Base-by-base conservation (phyloP, 2,113 vertebrate species). In the Paedocypris sp. region DNA sequence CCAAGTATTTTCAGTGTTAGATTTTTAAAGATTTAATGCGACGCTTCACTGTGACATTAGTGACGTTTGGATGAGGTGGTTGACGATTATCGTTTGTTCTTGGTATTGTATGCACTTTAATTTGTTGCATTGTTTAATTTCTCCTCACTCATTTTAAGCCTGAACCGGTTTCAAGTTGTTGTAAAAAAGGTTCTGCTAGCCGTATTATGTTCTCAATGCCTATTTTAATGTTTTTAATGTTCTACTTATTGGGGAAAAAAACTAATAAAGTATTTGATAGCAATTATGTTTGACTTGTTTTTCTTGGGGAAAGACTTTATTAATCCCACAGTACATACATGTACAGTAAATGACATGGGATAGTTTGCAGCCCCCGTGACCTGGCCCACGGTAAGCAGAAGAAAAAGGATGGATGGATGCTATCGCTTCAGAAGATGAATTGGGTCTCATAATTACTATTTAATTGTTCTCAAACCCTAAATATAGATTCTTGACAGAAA, bases 101-200 rank as follows among this genome's bases (percentile, higher is more conserved):
- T 22, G 39, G 32, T 43, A 48, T 48, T 53, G 41, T 33, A 48
- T 48, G 62, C 60, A 63, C 66, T 68, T 63, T 62, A 6, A 51
- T 26, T 45, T 25, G 4, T 23, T 45, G 28, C 49, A 67, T 41
- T 54, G 48, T 69, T 64, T 64, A 52, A 58, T 15, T 18, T 15
- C 39, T 52, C 25, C n/a, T 56, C 52, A 56, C 52, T 2, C 7
- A 31, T 58, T 58, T 58, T 32, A 43, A 56, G 6, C 12, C 13
- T 18, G 3, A 26, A 54, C 5, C 51, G 39, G 33, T 28, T 54
- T 16, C 23, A 53, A 38, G 6, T 15, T 3, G 13, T 25, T 51
- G 18, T 23, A 28, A 29, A 18, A 18, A 28, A 38, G n/a, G 35
- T 38, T 54, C 5, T 41, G 4, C 43, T 11, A n/a, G 1, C 16